A percentile compares a stretch with the other conserved stretches of the same genome.
Conservation (phyloP, 23 tunicate species). For the Aplidium turbinatum region DNA sequence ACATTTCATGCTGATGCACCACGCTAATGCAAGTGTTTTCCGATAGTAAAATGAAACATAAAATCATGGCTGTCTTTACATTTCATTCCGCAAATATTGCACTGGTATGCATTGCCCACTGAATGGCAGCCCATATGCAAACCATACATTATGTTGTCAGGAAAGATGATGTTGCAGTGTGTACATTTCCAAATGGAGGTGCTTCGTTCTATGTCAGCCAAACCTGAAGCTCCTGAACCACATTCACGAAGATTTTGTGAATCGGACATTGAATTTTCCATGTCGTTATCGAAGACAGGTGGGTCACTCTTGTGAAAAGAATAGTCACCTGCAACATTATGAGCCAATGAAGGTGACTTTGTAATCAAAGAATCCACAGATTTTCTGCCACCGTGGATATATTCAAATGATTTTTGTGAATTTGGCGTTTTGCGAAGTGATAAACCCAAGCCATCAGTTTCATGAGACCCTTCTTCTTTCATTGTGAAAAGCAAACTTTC, state of each 20-base stretch:
- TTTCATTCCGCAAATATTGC: conserved; percentile 54
- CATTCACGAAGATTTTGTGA: no score
- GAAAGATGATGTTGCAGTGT: conserved; percentile 70
- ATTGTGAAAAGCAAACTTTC: conserved; percentile 35
- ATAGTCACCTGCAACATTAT: no score
- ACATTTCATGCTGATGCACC: no score
- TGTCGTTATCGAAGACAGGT: no score
- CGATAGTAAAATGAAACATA: conserved; percentile 63
- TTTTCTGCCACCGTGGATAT: conserved; percentile 10
- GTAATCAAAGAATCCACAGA: background rate
- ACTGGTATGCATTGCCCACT: conserved; percentile 38
- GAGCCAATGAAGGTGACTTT: conserved; percentile 9
- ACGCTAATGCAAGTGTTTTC: no score
- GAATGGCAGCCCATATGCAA: conserved; percentile 77
- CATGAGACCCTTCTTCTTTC: conserved; percentile 22
- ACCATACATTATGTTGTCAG: conserved; percentile 74
- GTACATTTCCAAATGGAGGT: conserved; percentile 38
- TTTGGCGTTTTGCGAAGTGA: conserved; percentile 23
- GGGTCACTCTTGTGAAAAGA: no score
- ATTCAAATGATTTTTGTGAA: conserved; percentile 17
- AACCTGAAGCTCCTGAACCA: no score
- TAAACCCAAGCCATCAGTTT: conserved; percentile 1
- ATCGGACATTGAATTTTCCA: no score
- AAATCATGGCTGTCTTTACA: conserved; percentile 55
- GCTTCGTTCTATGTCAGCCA: background rate